phyloP scores from a whole-genome alignment of 1,140 invertebrate species.

The Heliconius hewitsoni region DNA sequence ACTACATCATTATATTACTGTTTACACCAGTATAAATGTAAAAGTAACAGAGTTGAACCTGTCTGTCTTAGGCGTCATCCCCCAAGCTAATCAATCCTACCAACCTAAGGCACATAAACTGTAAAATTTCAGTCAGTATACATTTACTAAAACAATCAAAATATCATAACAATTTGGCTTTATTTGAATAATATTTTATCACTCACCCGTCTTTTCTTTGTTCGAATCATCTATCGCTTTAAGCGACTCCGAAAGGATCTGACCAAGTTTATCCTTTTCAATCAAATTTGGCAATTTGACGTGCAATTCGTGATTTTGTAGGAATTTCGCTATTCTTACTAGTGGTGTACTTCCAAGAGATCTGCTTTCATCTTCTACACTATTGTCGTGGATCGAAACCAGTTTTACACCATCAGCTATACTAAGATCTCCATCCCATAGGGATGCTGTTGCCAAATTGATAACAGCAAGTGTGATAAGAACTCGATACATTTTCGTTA shows the following conservation, averaged over 20 bases:
- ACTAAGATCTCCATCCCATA: constrained; percentile 78
- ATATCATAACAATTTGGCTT: neutral
- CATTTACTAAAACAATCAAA: neutral
- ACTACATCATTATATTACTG: no score
- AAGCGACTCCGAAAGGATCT: constrained; percentile 67
- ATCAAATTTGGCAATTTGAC: constrained; percentile 86
- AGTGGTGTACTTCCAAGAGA: constrained; percentile 80
- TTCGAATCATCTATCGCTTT: constrained; percentile 72
- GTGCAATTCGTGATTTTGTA: constrained; percentile 86
- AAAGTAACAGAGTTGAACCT: no score
- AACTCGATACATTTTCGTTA: constrained; percentile 66
- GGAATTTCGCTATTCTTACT: constrained; percentile 83
- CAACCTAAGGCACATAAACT: neutral
- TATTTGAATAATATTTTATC: neutral
- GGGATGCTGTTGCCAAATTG: constrained; percentile 47
- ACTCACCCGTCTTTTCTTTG: constrained; percentile 70
- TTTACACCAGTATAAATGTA: no score
- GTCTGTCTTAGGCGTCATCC: no score
- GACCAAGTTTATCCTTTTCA: constrained; percentile 73
- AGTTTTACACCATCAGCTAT: constrained; percentile 84
- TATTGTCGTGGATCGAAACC: constrained; percentile 77
- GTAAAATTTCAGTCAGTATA: neutral
- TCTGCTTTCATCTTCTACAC: constrained; percentile 74
- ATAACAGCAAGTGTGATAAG: constrained; percentile 39
- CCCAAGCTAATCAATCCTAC: no score